These are phyloP conservation scores for Eulemur rubriventer DNA, from an alignment of 2,797 vertebrate genomes.

Conservation along the genomic window DNA sequence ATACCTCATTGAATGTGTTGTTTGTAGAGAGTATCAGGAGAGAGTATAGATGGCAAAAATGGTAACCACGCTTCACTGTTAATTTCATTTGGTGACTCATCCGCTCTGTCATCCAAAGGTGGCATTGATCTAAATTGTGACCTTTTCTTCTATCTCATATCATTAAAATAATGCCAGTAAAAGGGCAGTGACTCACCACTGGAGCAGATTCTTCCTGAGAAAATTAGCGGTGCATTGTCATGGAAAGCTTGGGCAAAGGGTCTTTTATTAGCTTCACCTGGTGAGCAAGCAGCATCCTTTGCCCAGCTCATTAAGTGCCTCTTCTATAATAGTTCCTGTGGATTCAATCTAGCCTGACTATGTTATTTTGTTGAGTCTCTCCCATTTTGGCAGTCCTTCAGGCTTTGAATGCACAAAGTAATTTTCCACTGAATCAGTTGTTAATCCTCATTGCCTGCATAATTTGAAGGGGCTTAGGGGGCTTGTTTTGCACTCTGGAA, in stretches of 20 bases:
- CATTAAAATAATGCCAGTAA: constrained; percentile 68
- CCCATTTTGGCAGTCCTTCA: constrained; percentile 35
- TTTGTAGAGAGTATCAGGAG: constrained; percentile 1
- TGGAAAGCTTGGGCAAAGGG: constrained; percentile 49
- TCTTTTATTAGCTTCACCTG: constrained; percentile 68
- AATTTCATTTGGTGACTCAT: constrained; percentile 75
- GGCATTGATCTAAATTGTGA: constrained; percentile 71
- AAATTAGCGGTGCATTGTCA: constrained; percentile 61
- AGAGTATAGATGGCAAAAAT: constrained; percentile 58
- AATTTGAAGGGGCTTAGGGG: background rate
- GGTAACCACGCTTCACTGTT: constrained; percentile 44
- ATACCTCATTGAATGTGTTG: constrained; percentile 7
- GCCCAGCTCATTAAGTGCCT: constrained; percentile 58
- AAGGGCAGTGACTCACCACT: constrained; percentile 71
- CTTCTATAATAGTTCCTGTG: constrained; percentile 51
- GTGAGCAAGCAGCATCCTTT: constrained; percentile 51
- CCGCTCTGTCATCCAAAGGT: constrained; percentile 64
- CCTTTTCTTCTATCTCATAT: constrained; percentile 74
- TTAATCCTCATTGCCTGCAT: background rate
- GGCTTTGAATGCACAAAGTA: constrained; percentile 42
- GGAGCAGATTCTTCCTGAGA: constrained; percentile 63
- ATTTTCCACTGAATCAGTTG: constrained; percentile 60
- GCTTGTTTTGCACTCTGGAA: constrained; percentile 25
- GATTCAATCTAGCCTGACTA: background rate
- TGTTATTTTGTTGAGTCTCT: constrained; percentile 48